Evolutionary conservation across 2,797 vertebrate species (phyloP).

Genomic region (Alosa sapidissima): DNA sequence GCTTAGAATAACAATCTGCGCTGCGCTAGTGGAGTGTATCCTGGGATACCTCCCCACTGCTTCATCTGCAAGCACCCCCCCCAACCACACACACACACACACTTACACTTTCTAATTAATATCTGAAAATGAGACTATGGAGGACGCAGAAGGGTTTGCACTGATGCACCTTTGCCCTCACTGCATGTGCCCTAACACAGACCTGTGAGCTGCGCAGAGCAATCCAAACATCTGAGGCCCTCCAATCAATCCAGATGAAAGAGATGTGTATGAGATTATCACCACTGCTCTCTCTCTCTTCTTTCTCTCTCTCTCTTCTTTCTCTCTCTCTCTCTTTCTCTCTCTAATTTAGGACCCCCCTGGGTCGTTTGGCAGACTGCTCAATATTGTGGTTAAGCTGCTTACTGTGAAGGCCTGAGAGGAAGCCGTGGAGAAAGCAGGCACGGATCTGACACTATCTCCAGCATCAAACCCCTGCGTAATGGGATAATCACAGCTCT

Average conservation of each 20-base stretch:
- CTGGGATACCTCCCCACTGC: background rate
- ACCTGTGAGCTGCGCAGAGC: background rate
- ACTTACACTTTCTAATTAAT: background rate
- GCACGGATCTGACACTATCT: constrained; percentile 33
- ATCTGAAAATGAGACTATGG: background rate
- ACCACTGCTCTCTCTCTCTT: constrained; percentile 6
- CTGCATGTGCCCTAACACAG: constrained; percentile 3
- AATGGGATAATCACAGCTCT: constrained; percentile 32
- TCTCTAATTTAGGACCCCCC: constrained; percentile 23
- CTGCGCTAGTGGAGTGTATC: background rate
- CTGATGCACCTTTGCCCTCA: background rate
- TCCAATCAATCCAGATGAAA: constrained; percentile 33
- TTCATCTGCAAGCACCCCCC: background rate
- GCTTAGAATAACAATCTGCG: background rate
- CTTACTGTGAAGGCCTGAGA: constrained; percentile 28
- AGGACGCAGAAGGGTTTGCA: background rate
- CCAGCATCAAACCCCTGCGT: constrained; percentile 31
- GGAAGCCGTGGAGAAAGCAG: constrained; percentile 23
- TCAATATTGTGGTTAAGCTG: constrained; percentile 33
- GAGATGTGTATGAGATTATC: background rate
- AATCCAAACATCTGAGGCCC: background rate
- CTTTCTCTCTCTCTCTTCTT: constrained; percentile 8
- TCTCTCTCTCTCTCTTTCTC: background rate
- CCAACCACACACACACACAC: background rate
- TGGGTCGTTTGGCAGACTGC: constrained; percentile 11